phyloP scores from a whole-genome alignment of 2,888 invertebrate genomes.

The Aethes cnicana region DNA sequence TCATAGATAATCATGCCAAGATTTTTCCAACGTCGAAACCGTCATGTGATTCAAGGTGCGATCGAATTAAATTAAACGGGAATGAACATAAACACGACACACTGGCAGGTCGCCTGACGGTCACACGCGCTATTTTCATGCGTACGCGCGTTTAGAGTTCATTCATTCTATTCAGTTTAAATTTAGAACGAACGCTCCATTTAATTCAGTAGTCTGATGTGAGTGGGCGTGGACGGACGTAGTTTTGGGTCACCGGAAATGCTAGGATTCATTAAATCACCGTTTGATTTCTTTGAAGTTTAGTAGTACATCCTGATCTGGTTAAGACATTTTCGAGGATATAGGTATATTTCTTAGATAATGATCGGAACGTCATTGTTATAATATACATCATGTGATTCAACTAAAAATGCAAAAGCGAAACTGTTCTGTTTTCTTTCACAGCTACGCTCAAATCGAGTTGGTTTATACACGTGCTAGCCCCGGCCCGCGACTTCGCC shows the following conservation, averaged over 20 bases:
- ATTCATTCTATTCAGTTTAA: conserved; percentile 58
- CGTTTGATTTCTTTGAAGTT: conserved; percentile 11
- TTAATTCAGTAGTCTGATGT: conserved; percentile 17
- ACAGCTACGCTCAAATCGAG: too few species aligned
- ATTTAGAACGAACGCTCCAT: conserved; percentile 28
- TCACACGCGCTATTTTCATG: conserved; percentile 56
- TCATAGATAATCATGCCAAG: conserved; percentile 12
- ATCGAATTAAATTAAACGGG: conserved; percentile 12
- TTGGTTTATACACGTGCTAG: too few species aligned
- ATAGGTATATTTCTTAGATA: too few species aligned
- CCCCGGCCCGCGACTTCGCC: too few species aligned
- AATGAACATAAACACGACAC: conserved; percentile 23
- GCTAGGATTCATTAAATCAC: conserved; percentile 5
- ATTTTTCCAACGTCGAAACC: conserved; percentile 13
- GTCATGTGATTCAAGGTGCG: conserved; percentile 18
- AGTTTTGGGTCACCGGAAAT: conserved; percentile 18
- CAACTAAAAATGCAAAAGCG: too few species aligned
- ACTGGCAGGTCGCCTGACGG: conserved; percentile 51
- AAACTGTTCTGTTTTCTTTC: too few species aligned
- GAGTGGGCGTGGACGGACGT: conserved; percentile 27
- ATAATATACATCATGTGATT: too few species aligned
- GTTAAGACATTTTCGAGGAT: too few species aligned
- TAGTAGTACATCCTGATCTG: neutral
- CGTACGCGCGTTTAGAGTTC: conserved; percentile 69
- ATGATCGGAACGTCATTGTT: too few species aligned